These are phyloP conservation scores for Ranitomeya imitator DNA, from an alignment of 2,113 vertebrate species.

Conservation along the genomic window DNA sequence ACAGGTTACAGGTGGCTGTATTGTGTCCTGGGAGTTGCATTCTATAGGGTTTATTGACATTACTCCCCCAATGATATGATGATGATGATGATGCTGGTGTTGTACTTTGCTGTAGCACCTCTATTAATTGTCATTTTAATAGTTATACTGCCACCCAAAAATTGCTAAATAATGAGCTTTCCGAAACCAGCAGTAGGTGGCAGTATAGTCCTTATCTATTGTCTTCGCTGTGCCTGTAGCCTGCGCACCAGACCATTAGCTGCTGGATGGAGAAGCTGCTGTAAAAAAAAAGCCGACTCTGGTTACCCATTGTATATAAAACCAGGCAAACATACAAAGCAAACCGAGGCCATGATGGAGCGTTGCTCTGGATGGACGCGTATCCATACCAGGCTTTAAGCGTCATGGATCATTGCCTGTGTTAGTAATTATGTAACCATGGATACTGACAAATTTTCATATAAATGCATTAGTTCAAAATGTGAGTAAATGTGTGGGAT, in stretches of 20 bases:
- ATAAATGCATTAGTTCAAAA: neutral
- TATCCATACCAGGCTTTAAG: neutral
- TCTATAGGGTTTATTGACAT: no score
- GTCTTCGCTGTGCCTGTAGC: neutral
- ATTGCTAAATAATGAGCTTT: neutral
- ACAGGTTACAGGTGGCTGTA: no score
- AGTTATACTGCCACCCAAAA: neutral
- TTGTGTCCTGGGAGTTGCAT: no score
- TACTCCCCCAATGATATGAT: no score
- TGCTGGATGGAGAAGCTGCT: neutral
- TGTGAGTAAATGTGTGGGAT: neutral
- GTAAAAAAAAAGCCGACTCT: neutral
- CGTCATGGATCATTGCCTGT: neutral
- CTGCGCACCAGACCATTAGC: neutral
- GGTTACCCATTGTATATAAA: neutral
- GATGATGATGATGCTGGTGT: no score
- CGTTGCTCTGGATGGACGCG: neutral
- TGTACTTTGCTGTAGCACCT: no score
- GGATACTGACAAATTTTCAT: neutral
- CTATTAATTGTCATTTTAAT: no score
- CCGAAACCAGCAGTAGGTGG: slow-evolving; percentile 5
- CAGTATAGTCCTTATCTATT: slow-evolving; percentile 1
- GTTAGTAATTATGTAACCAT: neutral
- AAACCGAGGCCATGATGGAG: neutral
- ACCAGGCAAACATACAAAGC: neutral